Base-by-base conservation (phyloP, 92 coral and sea anemone genomes). In the Palythoa grandiflora region DNA sequence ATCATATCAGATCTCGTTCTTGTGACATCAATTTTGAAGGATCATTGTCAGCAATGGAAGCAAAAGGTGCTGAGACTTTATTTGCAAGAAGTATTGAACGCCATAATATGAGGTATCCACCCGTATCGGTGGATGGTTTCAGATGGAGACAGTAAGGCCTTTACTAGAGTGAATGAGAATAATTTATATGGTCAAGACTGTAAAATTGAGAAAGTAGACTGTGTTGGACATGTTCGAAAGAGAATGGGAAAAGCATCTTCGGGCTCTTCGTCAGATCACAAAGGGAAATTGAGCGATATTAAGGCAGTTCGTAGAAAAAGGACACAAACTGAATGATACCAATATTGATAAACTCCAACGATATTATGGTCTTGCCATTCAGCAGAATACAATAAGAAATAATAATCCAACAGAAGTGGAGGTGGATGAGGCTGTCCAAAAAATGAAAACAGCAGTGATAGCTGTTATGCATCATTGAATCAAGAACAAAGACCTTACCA, bases 141-240 rank as follows among this genome's bases (percentile, higher is more conserved):
- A 50, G 63, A 76, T 76, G 80, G 80, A 16, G 80, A 76, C 65
- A 50, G 61, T 8, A 76, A 53, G 80, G 80, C 16, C 16, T 76
- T 50, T 21, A 51, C 60, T 14, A 21, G 38, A 76, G 80, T 76
- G 38, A 50, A 53, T 21, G 80, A 75, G n/a, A 50, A n/a, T 19
- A 9, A 75, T 74, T 48, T 75, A 9, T 76, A 80, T 63, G 85
- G 72, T 87, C 65, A 44, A 15, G 71, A 83, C 76, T 76, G 66
- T 60, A 80, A 73, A 63, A 85, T 77, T 44, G 84, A 74, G 75
- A 87, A 77, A 70, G 84, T 87, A 50, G 89, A 87, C 76, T 87
- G 89, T 87, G 78, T 87, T 66, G 89, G 89, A 53, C 78, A 75
- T 76, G 84, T 87, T 37, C 84, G 77, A 77, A 87, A 87, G 61